Evolutionary conservation across 1,140 invertebrate genomes (phyloP).

Genomic region (Leptoteleia sp.): DNA sequence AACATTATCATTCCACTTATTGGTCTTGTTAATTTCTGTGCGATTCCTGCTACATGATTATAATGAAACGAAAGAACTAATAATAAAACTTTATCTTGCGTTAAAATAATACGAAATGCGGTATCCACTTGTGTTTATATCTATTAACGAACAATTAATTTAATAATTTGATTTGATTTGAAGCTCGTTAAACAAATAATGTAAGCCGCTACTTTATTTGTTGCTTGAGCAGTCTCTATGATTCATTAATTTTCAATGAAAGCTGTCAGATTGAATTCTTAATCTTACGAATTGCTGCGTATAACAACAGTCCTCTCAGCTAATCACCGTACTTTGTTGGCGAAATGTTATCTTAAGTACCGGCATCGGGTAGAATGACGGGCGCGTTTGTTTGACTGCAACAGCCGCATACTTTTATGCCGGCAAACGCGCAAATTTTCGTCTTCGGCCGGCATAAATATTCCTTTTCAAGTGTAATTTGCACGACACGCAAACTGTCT

Average conservation of each 20-base stretch:
- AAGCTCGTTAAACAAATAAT: too few relatives aligned
- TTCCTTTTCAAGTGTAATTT: conserved; percentile 51
- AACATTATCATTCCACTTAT: too few relatives aligned
- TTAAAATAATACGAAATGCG: too few relatives aligned
- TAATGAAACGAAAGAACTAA: too few relatives aligned
- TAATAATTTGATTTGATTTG: too few relatives aligned
- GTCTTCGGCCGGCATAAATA: conserved; percentile 15
- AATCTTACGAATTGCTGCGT: conserved; percentile 32
- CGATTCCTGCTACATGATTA: too few relatives aligned
- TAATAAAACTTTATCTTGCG: too few relatives aligned
- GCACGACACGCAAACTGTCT: conserved; percentile 41
- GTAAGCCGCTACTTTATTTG: too few relatives aligned
- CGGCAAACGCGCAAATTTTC: conserved; percentile 24
- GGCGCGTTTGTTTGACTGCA: conserved; percentile 2
- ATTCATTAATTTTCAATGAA: conserved; percentile 42
- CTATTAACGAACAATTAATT: too few relatives aligned
- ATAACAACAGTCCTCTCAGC: conserved; percentile 5
- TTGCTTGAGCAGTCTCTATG: conserved; percentile 8
- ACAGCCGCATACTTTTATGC: conserved; percentile 21
- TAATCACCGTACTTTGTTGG: conserved; percentile 32
- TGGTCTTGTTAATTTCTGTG: too few relatives aligned
- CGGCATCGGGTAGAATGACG: conserved; percentile 7
- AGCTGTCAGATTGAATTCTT: conserved; percentile 22
- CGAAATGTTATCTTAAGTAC: conserved; percentile 38
- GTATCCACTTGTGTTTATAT: too few relatives aligned